Evolutionary conservation across 2,113 vertebrate species (phyloP).

Genomic region (Chionodraco myersi): DNA sequence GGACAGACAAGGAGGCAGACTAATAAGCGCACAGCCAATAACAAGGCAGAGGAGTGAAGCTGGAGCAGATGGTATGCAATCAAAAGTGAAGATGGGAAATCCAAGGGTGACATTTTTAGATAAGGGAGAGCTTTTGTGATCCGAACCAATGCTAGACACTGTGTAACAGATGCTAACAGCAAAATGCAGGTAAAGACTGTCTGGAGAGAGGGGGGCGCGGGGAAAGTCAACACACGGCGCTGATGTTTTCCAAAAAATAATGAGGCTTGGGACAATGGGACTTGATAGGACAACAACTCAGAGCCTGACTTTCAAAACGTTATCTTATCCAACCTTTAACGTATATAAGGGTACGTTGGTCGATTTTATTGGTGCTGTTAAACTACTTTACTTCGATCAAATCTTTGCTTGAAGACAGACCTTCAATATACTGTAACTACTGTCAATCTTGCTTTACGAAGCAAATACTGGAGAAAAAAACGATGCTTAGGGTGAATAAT

Average conservation of each 20-base stretch:
- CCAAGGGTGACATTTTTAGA: slow-evolving; percentile 31
- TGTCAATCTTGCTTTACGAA: slow-evolving; percentile 26
- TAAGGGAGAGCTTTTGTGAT: slow-evolving; percentile 41
- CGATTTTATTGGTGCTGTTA: slow-evolving; percentile 11
- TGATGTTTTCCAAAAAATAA: slow-evolving; percentile 12
- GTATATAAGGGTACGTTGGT: neutral
- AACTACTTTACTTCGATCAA: neutral
- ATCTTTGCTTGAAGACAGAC: slow-evolving; percentile 10
- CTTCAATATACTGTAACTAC: neutral
- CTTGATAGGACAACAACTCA: neutral
- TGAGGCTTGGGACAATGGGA: neutral
- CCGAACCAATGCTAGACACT: slow-evolving; percentile 40
- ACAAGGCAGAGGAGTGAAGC: slow-evolving; percentile 35
- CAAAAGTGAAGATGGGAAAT: slow-evolving; percentile 47
- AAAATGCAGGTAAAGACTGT: slow-evolving; percentile 27
- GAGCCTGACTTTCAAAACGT: slow-evolving; percentile 4
- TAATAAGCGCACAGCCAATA: slow-evolving; percentile 47
- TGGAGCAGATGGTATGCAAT: slow-evolving; percentile 50
- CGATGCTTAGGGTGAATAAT: slow-evolving; percentile 34
- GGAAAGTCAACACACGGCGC: neutral
- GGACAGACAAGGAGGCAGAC: slow-evolving; percentile 49
- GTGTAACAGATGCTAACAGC: slow-evolving; percentile 36
- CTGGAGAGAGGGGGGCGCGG: neutral
- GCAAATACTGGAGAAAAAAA: slow-evolving; percentile 20
- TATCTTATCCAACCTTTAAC: slow-evolving; percentile 19